Percentiles rank a stretch among this genome's conserved stretches.
These are phyloP conservation scores for Crocodylus rhombifer DNA, from an alignment of 2,797 vertebrate species.

Conservation along the genomic window DNA sequence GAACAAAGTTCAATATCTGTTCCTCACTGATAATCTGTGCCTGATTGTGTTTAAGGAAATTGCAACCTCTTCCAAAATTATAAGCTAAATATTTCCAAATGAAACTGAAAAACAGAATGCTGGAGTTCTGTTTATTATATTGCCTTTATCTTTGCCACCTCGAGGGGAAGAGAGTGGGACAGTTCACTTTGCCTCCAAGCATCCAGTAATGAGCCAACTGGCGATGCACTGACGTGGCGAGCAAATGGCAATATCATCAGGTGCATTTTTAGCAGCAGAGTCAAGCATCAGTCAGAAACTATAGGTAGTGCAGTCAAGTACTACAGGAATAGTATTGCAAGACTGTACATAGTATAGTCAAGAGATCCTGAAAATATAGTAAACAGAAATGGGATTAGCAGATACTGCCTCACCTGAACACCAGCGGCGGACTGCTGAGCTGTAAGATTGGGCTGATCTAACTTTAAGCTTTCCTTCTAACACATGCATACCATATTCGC, in stretches of 20 bases:
- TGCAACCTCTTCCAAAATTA: constrained; percentile 49
- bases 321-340: constrained; percentile 51
- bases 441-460: constrained; percentile 58
- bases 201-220: constrained; percentile 74
- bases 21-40: constrained; percentile 54
- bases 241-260: constrained; percentile 69
- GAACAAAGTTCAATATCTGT: constrained; percentile 50
- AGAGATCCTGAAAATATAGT: constrained; percentile 65
- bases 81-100: constrained; percentile 15
- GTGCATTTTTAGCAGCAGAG: constrained; percentile 73
- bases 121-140: constrained; percentile 63
- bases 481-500: neutral
- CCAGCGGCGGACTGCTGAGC: constrained; percentile 10
- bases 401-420: neutral
- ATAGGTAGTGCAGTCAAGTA: constrained; percentile 71
- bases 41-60: constrained; percentile 49
- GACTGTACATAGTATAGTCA: constrained; percentile 58
- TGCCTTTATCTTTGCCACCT: constrained; percentile 55
- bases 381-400: constrained; percentile 54
- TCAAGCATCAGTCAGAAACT: constrained; percentile 74
- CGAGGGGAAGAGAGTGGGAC: constrained; percentile 60
- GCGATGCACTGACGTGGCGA: constrained; percentile 70
- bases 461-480: constrained; percentile 54
- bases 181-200: constrained; percentile 73
- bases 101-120: constrained; percentile 56